A percentile compares a stretch with the other conserved stretches of the same genome.
Conservation (phyloP, 2,113 vertebrate genomes). For the Sander vitreus region DNA sequence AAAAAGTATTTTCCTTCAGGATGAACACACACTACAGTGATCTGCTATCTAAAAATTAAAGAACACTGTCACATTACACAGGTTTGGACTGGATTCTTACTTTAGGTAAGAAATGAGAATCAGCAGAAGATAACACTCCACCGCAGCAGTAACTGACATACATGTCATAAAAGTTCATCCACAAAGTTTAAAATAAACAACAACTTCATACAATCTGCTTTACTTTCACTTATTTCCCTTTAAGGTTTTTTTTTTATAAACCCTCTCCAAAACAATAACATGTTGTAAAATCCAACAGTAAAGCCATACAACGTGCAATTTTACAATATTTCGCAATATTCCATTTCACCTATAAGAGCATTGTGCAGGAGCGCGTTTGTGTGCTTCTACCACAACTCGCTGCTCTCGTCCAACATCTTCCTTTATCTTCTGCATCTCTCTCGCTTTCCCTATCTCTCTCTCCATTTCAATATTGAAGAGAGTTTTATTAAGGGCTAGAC, state of each 20-base stretch:
- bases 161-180: neutral
- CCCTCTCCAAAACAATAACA: neutral
- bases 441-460: conserved; percentile 48
- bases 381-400: conserved; percentile 14
- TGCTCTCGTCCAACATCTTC: conserved; percentile 48
- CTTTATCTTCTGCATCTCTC: conserved; percentile 69
- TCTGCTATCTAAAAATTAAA: neutral
- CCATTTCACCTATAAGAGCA: conserved; percentile 15
- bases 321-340: conserved; percentile 13
- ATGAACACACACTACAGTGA: neutral
- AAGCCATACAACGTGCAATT: conserved; percentile 19
- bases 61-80: neutral
- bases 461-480: conserved; percentile 93
- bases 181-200: conserved; percentile 19
- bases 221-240: conserved; percentile 5
- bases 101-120: neutral
- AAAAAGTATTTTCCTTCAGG: neutral
- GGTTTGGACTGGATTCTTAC: conserved; percentile 1
- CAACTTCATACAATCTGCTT: conserved; percentile 15
- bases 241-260: neutral
- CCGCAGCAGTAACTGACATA: neutral
- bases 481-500: conserved; percentile 99
- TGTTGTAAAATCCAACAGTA: conserved; percentile 3
- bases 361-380: conserved; percentile 32
- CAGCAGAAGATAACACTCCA: neutral